A percentile compares a stretch with the other conserved stretches of the same genome.
phyloP scores from a whole-genome alignment of 2,888 invertebrate genomes.

The Drosophila putrida region DNA sequence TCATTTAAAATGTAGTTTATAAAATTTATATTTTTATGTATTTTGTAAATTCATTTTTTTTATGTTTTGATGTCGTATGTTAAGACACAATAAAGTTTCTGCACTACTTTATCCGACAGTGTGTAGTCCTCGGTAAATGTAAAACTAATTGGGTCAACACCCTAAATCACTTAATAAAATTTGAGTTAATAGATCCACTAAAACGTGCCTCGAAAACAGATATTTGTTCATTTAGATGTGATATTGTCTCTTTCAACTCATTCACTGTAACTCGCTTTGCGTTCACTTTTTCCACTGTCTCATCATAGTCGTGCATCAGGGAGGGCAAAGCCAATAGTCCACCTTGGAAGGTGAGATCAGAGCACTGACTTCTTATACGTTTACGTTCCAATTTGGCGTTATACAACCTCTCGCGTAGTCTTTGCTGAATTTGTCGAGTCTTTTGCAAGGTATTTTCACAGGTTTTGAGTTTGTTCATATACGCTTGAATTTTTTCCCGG shows the following conservation, averaged over 20 bases:
- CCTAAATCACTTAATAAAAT: background rate
- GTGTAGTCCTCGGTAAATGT: too few relatives aligned
- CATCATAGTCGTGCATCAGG: slow-evolving; percentile 81
- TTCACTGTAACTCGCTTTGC: slow-evolving; percentile 36
- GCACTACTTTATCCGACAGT: background rate
- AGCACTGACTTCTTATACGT: slow-evolving; percentile 54
- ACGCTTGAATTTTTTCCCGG: slow-evolving; percentile 74
- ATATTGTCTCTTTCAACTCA: slow-evolving; percentile 43
- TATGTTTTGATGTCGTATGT: background rate
- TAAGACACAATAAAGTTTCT: background rate
- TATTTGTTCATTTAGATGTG: slow-evolving; percentile 27
- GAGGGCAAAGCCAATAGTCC: slow-evolving; percentile 81
- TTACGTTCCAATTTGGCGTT: slow-evolving; percentile 70
- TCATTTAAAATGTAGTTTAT: background rate
- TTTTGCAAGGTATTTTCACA: slow-evolving; percentile 23
- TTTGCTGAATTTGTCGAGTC: slow-evolving; percentile 5
- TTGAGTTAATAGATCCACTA: background rate
- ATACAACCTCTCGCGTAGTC: slow-evolving; percentile 61
- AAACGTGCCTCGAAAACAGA: slow-evolving; percentile 17
- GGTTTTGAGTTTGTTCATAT: slow-evolving; percentile 35
- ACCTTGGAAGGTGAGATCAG: slow-evolving; percentile 69
- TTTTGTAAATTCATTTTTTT: background rate
- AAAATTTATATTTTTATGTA: background rate
- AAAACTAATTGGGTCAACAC: too few relatives aligned
- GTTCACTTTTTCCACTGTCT: slow-evolving; percentile 55